Evolutionary conservation across 2,888 invertebrate species (phyloP).

Genomic region (Galeopsomyia nigrocyanea): DNA sequence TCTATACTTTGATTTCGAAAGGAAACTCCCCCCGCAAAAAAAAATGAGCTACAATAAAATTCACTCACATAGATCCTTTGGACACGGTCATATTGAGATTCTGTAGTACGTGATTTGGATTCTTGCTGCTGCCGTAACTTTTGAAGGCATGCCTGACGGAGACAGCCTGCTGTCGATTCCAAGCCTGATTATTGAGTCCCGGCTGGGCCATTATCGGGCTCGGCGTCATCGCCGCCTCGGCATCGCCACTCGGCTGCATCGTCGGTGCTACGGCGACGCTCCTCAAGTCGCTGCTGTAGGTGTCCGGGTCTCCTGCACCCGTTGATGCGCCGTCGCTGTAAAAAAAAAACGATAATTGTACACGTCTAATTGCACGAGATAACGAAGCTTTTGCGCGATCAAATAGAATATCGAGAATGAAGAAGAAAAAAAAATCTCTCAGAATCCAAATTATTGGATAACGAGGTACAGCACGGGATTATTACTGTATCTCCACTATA

Average conservation of each 20-base stretch:
- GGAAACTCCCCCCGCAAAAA: no score
- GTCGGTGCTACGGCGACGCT: constrained; percentile 19
- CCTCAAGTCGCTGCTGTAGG: constrained; percentile 51
- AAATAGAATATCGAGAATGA: no score
- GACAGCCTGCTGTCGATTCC: constrained; percentile 86
- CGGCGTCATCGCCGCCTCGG: constrained; percentile 53
- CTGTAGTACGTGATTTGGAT: constrained; percentile 87
- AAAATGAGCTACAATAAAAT: no score
- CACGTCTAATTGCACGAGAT: neutral
- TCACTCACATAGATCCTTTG: constrained; percentile 95
- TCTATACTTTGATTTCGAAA: no score
- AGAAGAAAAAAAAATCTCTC: no score
- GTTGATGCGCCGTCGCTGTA: constrained; percentile 67
- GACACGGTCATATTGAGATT: constrained; percentile 94
- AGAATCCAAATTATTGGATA: no score
- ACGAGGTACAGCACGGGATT: no score
- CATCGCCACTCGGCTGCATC: constrained; percentile 59
- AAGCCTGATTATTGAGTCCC: constrained; percentile 64
- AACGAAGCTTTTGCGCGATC: no score
- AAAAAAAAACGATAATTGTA: neutral
- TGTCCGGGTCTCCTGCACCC: constrained; percentile 63
- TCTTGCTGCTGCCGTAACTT: constrained; percentile 89
- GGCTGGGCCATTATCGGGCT: constrained; percentile 60
- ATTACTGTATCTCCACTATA: no score
- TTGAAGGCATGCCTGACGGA: constrained; percentile 91